phyloP scores from a whole-genome alignment of 1,140 invertebrate genomes.

The Oscheius sp. region DNA sequence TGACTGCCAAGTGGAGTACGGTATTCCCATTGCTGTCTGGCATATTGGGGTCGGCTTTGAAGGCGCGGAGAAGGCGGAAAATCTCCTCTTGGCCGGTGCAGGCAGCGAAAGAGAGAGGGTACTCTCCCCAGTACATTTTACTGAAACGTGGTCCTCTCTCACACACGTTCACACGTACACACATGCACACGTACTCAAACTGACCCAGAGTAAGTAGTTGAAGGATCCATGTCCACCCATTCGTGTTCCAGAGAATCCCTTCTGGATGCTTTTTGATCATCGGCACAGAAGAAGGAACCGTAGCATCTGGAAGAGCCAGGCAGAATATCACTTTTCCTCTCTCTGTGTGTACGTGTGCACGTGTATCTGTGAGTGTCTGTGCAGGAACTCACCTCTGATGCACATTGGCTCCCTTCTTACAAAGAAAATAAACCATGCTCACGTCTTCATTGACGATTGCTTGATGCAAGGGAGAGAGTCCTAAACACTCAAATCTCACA shows the following conservation, averaged over 20 bases:
- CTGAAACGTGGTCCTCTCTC: constrained; percentile 63
- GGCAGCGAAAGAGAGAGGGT: constrained; percentile 90
- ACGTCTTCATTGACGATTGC: constrained; percentile 97
- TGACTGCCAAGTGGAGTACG: constrained; percentile 89
- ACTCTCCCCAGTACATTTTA: constrained; percentile 97
- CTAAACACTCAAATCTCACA: neutral
- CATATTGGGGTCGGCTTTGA: constrained; percentile 84
- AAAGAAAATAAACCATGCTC: constrained; percentile 88
- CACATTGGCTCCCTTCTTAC: constrained; percentile 83
- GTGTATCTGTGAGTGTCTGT: too few relatives aligned
- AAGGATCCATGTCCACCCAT: constrained; percentile 76
- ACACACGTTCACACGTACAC: too few relatives aligned
- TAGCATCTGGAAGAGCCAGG: constrained; percentile 68
- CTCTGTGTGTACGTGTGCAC: neutral
- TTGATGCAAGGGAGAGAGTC: constrained; percentile 72
- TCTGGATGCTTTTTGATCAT: constrained; percentile 88
- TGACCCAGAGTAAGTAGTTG: constrained; percentile 88
- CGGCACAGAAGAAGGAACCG: constrained; percentile 91
- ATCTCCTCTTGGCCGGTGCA: constrained; percentile 94
- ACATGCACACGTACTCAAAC: too few relatives aligned
- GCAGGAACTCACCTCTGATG: constrained; percentile 74
- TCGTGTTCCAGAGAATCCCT: constrained; percentile 83
- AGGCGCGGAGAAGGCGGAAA: constrained; percentile 84
- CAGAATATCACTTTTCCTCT: too few relatives aligned
- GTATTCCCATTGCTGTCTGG: constrained; percentile 97